phyloP scores from a whole-genome alignment of 30 jellyfish, hydroid and myxozoan genomes.

The Aurelia sp. region DNA sequence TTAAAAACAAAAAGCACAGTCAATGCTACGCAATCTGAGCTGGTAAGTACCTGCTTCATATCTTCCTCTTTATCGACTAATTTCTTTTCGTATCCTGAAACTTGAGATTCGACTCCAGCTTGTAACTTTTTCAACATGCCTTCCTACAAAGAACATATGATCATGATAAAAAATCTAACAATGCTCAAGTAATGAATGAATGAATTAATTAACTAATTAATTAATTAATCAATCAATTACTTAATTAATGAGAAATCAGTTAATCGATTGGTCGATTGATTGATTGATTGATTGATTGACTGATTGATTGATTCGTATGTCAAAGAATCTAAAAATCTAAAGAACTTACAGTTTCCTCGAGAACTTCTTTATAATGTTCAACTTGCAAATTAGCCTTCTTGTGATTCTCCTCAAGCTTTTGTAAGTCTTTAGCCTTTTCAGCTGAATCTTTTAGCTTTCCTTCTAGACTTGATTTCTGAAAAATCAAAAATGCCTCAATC shows the following conservation, averaged over 20 bases:
- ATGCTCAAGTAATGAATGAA: neutral
- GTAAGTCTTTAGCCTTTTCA: slow-evolving; percentile 25
- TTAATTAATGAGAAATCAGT: neutral
- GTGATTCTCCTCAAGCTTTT: slow-evolving; percentile 67
- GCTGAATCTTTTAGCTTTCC: slow-evolving; percentile 39
- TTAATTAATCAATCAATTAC: too few relatives aligned
- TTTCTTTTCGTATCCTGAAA: slow-evolving; percentile 80
- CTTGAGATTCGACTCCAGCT: slow-evolving; percentile 90
- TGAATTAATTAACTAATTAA: too few relatives aligned
- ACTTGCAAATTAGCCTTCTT: slow-evolving; percentile 54
- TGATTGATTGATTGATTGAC: neutral
- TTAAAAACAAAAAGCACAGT: too few relatives aligned
- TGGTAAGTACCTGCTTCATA: slow-evolving; percentile 48
- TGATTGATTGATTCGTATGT: neutral
- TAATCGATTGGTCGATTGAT: neutral
- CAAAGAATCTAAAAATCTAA: too few relatives aligned
- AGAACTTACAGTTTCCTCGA: slow-evolving; percentile 84
- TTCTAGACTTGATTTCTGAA: slow-evolving; percentile 45
- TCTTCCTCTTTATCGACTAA: slow-evolving; percentile 65
- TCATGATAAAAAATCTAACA: neutral
- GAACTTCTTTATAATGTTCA: slow-evolving; percentile 73
- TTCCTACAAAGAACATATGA: slow-evolving; percentile 53
- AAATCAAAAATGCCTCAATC: too few relatives aligned
- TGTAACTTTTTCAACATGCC: slow-evolving; percentile 83
- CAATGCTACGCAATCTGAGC: too few relatives aligned